Conservation (phyloP, 2,113 vertebrate genomes). For the Hypanus sabinus region DNA sequence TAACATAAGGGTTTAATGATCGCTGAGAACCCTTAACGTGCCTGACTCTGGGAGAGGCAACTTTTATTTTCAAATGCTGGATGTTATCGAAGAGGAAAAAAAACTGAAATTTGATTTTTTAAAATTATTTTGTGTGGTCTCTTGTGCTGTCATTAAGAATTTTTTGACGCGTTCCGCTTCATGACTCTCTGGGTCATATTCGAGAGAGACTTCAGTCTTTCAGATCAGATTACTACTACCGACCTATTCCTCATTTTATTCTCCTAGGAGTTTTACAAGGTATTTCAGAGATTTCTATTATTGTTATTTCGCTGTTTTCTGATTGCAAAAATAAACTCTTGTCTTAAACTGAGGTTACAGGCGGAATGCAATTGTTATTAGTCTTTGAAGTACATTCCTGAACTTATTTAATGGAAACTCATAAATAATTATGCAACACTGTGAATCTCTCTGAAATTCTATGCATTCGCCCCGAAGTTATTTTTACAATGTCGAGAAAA, state of each 20-base stretch:
- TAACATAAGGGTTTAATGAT: slow-evolving; percentile 27
- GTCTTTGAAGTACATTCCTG: background rate
- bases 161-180: background rate
- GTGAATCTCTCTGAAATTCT: background rate
- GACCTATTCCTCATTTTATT: background rate
- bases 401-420: background rate
- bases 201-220: background rate
- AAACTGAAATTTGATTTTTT: background rate
- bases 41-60: background rate
- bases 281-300: background rate
- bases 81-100: background rate
- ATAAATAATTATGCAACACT: background rate
- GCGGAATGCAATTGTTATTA: background rate
- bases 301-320: background rate
- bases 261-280: background rate
- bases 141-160: background rate
- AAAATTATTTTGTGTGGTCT: background rate
- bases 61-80: slow-evolving; percentile 1
- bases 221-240: background rate
- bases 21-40: background rate
- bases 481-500: background rate
- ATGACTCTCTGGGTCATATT: background rate
- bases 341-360: background rate
- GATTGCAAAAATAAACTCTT: background rate
- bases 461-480: background rate